These are phyloP conservation scores for Ectobius pallidus DNA, from an alignment of 2,888 invertebrate genomes.

Conservation along the genomic window DNA sequence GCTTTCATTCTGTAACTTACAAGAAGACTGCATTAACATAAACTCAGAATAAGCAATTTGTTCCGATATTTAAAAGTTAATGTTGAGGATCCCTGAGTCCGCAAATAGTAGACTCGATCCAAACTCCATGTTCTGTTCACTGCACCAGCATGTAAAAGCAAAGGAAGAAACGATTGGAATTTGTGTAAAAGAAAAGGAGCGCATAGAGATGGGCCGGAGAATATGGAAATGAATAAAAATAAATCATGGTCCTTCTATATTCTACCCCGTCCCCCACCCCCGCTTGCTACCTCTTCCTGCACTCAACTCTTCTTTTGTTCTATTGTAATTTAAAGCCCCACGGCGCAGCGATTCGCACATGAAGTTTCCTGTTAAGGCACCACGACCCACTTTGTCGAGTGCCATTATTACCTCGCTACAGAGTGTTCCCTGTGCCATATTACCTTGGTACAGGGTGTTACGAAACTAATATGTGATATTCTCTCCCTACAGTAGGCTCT, in stretches of 20 bases:
- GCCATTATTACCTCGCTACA: not conserved
- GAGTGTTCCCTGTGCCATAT: not conserved
- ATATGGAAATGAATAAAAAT: conserved; percentile 29
- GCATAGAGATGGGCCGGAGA: not conserved
- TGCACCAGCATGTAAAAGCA: not conserved
- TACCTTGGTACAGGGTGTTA: too few relatives aligned
- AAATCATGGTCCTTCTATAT: conserved; percentile 12
- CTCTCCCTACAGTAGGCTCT: too few relatives aligned
- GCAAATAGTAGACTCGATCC: too few relatives aligned
- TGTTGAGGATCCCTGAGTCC: too few relatives aligned
- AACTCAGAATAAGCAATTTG: too few relatives aligned
- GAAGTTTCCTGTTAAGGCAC: not conserved
- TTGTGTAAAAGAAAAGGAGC: not conserved
- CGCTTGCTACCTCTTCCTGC: not conserved
- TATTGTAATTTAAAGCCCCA: conserved; percentile 19
- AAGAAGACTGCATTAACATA: too few relatives aligned
- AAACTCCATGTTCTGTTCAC: too few relatives aligned
- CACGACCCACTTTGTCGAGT: not conserved
- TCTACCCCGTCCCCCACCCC: not conserved
- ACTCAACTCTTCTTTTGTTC: not conserved
- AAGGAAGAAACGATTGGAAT: conserved; percentile 8
- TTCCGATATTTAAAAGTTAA: too few relatives aligned
- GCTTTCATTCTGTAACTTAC: too few relatives aligned
- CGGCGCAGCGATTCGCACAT: not conserved
- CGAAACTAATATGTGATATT: too few relatives aligned